These are phyloP conservation scores for Gavia stellata DNA, from an alignment of 2,113 vertebrate genomes.

Conservation along the genomic window DNA sequence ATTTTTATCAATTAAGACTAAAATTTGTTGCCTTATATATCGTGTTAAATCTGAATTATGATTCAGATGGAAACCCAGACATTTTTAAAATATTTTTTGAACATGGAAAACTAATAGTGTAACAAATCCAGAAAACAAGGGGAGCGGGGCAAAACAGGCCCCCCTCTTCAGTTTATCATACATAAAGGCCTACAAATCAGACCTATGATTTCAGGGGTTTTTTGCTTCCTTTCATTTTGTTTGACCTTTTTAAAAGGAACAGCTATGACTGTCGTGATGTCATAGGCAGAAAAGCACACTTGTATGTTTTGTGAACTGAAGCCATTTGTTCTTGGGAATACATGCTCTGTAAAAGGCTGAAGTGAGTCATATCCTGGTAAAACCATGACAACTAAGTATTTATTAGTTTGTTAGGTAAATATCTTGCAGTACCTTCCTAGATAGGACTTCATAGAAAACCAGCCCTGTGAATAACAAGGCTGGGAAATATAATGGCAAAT, in stretches of 20 bases:
- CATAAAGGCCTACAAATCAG: background rate
- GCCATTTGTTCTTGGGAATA: background rate
- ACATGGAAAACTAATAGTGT: background rate
- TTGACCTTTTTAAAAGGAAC: conserved; percentile 41
- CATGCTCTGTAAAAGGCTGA: background rate
- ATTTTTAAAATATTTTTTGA: background rate
- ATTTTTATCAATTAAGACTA: background rate
- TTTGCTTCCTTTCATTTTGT: conserved; percentile 4
- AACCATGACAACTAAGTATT: conserved; percentile 35
- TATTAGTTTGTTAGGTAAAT: conserved; percentile 50
- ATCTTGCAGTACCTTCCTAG: conserved; percentile 15
- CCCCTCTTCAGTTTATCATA: background rate
- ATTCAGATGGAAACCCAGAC: background rate
- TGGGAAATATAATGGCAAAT: background rate
- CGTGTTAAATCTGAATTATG: background rate
- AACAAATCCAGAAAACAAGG: background rate
- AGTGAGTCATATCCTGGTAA: conserved; percentile 57
- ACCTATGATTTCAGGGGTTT: background rate
- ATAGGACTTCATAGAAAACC: background rate
- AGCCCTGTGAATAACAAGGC: background rate
- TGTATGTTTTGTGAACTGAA: background rate
- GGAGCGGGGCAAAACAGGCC: background rate
- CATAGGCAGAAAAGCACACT: background rate
- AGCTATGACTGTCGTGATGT: background rate
- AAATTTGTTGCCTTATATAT: background rate